Evolutionary conservation across 2,888 invertebrate genomes (phyloP).

Genomic region (Andrena haemorrhoa): DNA sequence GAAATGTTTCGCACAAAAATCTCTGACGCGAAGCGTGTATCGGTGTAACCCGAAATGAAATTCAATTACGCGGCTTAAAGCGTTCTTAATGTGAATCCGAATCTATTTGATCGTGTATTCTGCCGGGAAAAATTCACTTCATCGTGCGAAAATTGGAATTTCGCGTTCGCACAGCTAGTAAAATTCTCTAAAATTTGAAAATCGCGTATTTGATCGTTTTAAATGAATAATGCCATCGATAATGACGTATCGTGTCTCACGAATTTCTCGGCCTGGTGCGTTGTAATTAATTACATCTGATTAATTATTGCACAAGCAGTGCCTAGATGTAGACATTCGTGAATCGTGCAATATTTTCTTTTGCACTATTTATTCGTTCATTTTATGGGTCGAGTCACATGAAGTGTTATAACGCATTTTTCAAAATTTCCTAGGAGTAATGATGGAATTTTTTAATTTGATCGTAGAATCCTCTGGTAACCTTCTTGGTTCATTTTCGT

Average conservation of each 20-base stretch:
- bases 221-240: neutral
- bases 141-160: neutral
- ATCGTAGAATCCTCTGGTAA: no score
- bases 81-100: neutral
- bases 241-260: neutral
- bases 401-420: no score
- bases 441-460: no score
- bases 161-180: neutral
- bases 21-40: neutral
- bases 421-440: no score
- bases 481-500: no score
- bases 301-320: neutral
- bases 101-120: conserved; percentile 2
- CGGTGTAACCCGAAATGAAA: neutral
- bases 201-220: neutral
- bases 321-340: no score
- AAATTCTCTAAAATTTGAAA: neutral
- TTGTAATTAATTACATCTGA: neutral
- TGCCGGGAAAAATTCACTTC: neutral
- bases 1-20: neutral
- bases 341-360: neutral
- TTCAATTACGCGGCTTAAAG: neutral
- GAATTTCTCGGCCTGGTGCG: conserved; percentile 20
- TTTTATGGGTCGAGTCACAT: neutral
- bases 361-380: neutral